These are phyloP conservation scores for Rhagium mordax DNA, from an alignment of 2,888 invertebrate genomes.

Conservation along the genomic window DNA sequence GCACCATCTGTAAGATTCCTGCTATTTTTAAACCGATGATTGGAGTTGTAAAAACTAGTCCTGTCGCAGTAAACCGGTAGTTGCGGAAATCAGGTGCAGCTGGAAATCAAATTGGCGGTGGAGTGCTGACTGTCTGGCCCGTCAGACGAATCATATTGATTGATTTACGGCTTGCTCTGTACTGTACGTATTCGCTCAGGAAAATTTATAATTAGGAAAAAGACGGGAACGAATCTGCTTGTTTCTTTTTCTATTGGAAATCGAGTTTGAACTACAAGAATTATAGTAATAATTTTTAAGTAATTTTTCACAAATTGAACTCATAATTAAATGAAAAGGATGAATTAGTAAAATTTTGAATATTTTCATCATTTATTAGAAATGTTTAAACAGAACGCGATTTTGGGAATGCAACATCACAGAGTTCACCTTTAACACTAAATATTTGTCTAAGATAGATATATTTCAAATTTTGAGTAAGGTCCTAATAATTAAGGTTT, in stretches of 20 bases:
- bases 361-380: too few relatives aligned
- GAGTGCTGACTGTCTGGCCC: slow-evolving; percentile 35
- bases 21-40: slow-evolving; percentile 46
- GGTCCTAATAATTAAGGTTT: too few relatives aligned
- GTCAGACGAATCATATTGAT: slow-evolving; percentile 45
- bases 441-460: too few relatives aligned
- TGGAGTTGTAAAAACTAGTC: slow-evolving; percentile 48
- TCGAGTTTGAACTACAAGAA: neutral
- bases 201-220: slow-evolving; percentile 3
- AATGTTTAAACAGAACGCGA: too few relatives aligned
- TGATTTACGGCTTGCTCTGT: slow-evolving; percentile 37
- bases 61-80: slow-evolving; percentile 50
- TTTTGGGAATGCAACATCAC: too few relatives aligned
- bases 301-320: too few relatives aligned
- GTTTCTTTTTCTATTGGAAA: neutral
- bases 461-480: too few relatives aligned
- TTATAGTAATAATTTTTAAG: too few relatives aligned
- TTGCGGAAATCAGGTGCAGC: slow-evolving; percentile 53
- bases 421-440: too few relatives aligned
- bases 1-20: slow-evolving; percentile 48
- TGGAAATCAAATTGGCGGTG: slow-evolving; percentile 43
- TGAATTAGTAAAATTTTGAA: too few relatives aligned
- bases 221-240: neutral
- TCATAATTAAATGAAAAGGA: too few relatives aligned
- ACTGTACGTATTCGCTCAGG: neutral